Base-by-base conservation (phyloP, 2,113 vertebrate genomes). In the Barnardius zonarius region DNA sequence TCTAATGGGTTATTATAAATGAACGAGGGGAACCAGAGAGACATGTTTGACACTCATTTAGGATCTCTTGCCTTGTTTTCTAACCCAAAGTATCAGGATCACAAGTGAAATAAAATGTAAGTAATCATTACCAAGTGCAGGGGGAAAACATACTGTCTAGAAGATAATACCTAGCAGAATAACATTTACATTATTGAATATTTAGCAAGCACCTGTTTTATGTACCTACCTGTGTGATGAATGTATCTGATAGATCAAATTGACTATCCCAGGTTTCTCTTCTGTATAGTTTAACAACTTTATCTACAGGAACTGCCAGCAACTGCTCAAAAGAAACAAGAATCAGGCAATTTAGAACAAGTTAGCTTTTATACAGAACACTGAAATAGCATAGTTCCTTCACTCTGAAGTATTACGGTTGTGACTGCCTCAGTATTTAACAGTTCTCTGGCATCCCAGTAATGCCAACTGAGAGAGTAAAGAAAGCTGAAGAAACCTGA, bases 221-320 rank as follows among this genome's bases (percentile, higher is more conserved):
- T 78, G 61, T 9, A 93, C 98, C 94, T 81, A 99, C 99, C 98
- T 98, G 98, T 17, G 98, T 98, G 88, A 99, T 95, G 59, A 97
- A 98, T 51, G 98, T 96, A 89, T 99, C 98, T 0, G 98, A 98
- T 9, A 99, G 98, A 51, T 98, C 93, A 30, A 96, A 93, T 0
- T 98, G 96, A 30, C 97, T 98, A 6, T 96, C 97, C 99, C 99
- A 99, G 90, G 98, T 98, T 62, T 98, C 98, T 95, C 99, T 98
- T 95, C 97, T 98, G 37, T 99, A 99, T 5, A 99, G 96, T 48
- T 99, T 98, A 44, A 99, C 97, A 51, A 95, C 97, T 30, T 98
- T 98, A 57, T 98, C 99, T 20, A 99, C 99, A 35, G 99, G 99
- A 98, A 99, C 93, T 10, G 99, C 99, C 91, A 99, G 95, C 49